Conservation (phyloP, 2,113 vertebrate species). For the Scomber colias region DNA sequence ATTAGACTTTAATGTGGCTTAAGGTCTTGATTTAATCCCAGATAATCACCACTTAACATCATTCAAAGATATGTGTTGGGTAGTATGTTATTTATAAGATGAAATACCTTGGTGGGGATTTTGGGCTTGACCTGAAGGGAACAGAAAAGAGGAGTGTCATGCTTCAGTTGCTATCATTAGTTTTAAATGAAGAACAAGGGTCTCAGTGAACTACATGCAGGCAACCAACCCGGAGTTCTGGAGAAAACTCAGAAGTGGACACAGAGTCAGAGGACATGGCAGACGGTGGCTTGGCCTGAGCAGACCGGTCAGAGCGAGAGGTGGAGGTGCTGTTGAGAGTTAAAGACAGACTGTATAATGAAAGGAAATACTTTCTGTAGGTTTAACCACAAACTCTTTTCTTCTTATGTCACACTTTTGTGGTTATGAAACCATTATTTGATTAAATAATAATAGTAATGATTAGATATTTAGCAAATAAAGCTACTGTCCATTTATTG, state of each 20-base stretch:
- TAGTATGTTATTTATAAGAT: not conserved
- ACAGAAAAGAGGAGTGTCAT: slow-evolving; percentile 21
- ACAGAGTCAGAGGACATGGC: slow-evolving; percentile 88
- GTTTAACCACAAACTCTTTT: not conserved
- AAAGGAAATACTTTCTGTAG: not conserved
- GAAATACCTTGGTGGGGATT: slow-evolving; percentile 72
- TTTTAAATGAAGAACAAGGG: not conserved
- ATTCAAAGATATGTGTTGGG: not conserved
- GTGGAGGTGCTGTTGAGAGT: slow-evolving; percentile 86
- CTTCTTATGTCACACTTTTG: not conserved
- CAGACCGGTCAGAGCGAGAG: slow-evolving; percentile 92
- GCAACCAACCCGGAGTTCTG: slow-evolving; percentile 89
- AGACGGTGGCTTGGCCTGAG: slow-evolving; percentile 86
- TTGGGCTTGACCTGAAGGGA: slow-evolving; percentile 74
- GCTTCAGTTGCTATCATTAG: not conserved
- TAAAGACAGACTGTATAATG: slow-evolving; percentile 29
- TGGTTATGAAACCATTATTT: not conserved
- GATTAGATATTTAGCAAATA: not conserved
- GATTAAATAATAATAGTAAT: not conserved
- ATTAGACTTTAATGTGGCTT: not conserved
- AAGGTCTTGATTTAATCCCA: not conserved
- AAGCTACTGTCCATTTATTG: not conserved
- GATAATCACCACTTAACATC: not conserved
- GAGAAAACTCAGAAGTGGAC: slow-evolving; percentile 91
- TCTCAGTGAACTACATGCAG: not conserved